Base-by-base conservation (phyloP, 2,113 vertebrate genomes). In the Cryptotis parvus region DNA sequence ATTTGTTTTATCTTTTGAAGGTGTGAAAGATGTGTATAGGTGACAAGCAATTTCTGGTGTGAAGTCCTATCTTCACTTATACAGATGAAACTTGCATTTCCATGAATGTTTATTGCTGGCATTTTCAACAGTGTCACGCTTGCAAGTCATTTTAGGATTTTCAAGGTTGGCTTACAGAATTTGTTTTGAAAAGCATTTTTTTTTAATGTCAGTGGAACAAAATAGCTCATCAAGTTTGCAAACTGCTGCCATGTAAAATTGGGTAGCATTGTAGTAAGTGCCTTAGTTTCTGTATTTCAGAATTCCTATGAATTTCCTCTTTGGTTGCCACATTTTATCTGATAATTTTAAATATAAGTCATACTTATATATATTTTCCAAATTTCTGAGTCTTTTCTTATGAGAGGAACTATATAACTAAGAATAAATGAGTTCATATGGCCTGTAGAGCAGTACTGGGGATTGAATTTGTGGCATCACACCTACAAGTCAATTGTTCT, bases 151-250 rank as follows among this genome's bases (percentile, higher is more conserved):
- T 91, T 45, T 52, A 75, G 70, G 85, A 85, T 77, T 90, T 45
- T 91, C 61, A 74, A 92, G 87, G 37, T 78, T 94, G 81, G 43
- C 87, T 84, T 85, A 29, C 87, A 87, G 91, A 84, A n/a, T 31
- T 87, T 81, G n/a, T 65, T 55, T 91, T 79, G 72, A 86, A 92
- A 92, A 93, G 49, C 85, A 76, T 65, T 94, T 92, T 89, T 55
- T 82, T 75, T 55, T 82, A 92, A 78, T 85, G 89, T 91, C 84
- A 52, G 1, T 66, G 73, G 79, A 87, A 89, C 37, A 91, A 55
- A 93, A 82, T 29, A 84, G 63, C 90, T 87, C 66, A 33, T 90
- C 84, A 68, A 29, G 41, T 91, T 87, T 94, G 84, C 78, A 94
- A 0, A 61, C 70, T 85, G 49, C 22, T 72, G 49, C 81, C 49